phyloP scores from a whole-genome alignment of 2,888 invertebrate species.

The Drosophila seclusa region DNA sequence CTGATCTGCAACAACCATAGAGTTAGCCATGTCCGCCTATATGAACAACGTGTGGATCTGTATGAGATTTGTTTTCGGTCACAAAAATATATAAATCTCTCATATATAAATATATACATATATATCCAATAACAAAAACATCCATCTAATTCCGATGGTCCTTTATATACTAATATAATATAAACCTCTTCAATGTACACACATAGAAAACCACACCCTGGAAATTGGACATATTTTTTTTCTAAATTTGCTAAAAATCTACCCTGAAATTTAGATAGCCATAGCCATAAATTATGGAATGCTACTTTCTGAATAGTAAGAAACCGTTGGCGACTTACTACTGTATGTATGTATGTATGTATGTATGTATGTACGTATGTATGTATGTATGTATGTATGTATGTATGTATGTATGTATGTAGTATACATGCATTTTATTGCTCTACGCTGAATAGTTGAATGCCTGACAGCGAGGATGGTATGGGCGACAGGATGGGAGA shows the following conservation, averaged over 20 bases:
- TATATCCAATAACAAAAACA: too few relatives aligned
- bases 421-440: constrained; percentile 4
- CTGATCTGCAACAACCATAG: too few relatives aligned
- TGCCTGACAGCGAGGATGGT: constrained; percentile 8
- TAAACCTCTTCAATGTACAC: too few relatives aligned
- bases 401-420: background rate
- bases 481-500: background rate
- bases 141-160: too few relatives aligned
- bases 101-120: too few relatives aligned
- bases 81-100: too few relatives aligned
- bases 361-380: background rate
- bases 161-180: background rate
- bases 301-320: background rate
- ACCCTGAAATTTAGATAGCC: background rate
- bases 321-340: too few relatives aligned
- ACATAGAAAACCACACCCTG: background rate
- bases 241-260: background rate
- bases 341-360: background rate
- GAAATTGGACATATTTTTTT: background rate
- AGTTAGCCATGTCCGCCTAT: too few relatives aligned
- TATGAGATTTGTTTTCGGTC: too few relatives aligned
- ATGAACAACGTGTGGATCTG: too few relatives aligned
- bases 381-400: background rate
- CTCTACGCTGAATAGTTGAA: constrained; percentile 17
- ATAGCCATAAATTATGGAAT: background rate